phyloP scores from a whole-genome alignment of 2,888 invertebrate genomes.

The Reticulitermes lucifugus region DNA sequence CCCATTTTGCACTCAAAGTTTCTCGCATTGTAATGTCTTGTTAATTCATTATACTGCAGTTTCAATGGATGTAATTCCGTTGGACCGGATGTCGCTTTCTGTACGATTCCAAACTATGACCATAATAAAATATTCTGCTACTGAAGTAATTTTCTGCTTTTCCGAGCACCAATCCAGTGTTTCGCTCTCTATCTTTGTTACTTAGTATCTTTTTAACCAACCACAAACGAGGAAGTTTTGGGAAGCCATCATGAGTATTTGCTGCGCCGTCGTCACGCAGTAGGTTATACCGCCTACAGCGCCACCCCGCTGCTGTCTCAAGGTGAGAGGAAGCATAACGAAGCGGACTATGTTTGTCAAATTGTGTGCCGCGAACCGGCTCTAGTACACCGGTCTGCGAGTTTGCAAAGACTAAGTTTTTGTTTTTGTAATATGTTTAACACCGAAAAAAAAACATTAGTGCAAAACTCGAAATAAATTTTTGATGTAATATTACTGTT shows the following conservation, averaged over 20 bases:
- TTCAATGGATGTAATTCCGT: not conserved
- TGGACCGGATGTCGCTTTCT: not conserved
- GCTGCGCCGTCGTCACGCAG: too few relatives aligned
- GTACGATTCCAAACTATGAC: not conserved
- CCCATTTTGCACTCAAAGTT: not conserved
- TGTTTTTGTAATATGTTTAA: too few relatives aligned
- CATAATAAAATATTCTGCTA: not conserved
- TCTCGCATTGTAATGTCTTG: not conserved
- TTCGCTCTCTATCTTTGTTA: not conserved
- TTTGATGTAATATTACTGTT: too few relatives aligned
- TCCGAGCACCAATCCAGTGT: slow-evolving; percentile 17
- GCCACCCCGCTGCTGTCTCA: too few relatives aligned
- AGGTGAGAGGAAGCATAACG: too few relatives aligned
- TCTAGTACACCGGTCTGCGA: too few relatives aligned
- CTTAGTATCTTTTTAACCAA: not conserved
- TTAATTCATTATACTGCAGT: not conserved
- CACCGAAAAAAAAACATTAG: too few relatives aligned
- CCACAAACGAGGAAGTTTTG: not conserved
- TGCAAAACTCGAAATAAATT: too few relatives aligned
- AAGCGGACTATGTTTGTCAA: too few relatives aligned
- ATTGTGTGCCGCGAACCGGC: too few relatives aligned
- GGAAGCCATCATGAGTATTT: not conserved
- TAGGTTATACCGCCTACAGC: too few relatives aligned
- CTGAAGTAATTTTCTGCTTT: slow-evolving; percentile 16
- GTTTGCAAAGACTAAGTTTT: too few relatives aligned